Evolutionary conservation across 1,140 invertebrate genomes (phyloP).

Genomic region (Zaprionus nigranus): DNA sequence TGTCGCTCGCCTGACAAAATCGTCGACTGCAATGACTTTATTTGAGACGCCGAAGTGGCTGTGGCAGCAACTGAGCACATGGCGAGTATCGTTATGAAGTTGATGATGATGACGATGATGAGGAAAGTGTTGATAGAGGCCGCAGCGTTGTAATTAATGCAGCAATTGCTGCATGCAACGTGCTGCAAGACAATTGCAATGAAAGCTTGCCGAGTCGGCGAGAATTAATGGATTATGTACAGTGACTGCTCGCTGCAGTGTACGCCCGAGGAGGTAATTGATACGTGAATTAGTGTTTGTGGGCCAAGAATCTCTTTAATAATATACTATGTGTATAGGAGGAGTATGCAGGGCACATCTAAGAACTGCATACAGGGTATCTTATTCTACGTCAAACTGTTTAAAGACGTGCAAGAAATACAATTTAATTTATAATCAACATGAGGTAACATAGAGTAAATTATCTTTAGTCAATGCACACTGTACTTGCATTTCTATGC

Average conservation of each 20-base stretch:
- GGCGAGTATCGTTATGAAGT: slow-evolving; percentile 10
- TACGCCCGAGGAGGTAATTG: too few species aligned
- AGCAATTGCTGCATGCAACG: slow-evolving; percentile 32
- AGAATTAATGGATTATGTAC: slow-evolving; percentile 4
- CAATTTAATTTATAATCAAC: too few species aligned
- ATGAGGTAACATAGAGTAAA: not conserved
- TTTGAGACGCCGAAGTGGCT: slow-evolving; percentile 38
- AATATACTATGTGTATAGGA: too few species aligned
- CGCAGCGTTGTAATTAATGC: slow-evolving; percentile 31
- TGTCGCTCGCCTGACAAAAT: slow-evolving; percentile 44
- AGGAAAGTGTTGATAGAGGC: slow-evolving; percentile 7
- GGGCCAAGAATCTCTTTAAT: too few species aligned
- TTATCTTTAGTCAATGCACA: not conserved
- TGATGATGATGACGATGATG: slow-evolving; percentile 6
- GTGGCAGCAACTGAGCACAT: not conserved
- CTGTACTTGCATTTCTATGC: not conserved
- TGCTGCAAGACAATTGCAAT: slow-evolving; percentile 8
- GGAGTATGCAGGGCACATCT: too few species aligned
- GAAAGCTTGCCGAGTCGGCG: not conserved
- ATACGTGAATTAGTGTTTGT: too few species aligned
- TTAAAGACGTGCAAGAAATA: too few species aligned
- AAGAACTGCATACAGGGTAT: too few species aligned
- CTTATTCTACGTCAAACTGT: too few species aligned
- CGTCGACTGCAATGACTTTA: slow-evolving; percentile 44
- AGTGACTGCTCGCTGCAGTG: not conserved